Conservation (phyloP, 2,888 invertebrate species). For the Cotesia congregata region DNA sequence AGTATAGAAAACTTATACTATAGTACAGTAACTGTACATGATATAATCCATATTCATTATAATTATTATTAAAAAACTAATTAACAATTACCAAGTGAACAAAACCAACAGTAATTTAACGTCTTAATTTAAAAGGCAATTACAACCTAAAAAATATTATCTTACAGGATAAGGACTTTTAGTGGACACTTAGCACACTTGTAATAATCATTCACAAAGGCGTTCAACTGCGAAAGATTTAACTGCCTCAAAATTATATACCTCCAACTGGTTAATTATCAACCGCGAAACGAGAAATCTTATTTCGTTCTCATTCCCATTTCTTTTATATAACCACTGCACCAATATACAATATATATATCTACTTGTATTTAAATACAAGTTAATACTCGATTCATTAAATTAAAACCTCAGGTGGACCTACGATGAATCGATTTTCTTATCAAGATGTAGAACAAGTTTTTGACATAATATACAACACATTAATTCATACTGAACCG, state of each 20-base stretch:
- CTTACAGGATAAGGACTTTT: background rate
- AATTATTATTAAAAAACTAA: no score
- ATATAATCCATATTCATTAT: no score
- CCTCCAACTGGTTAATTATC: conserved; percentile 29
- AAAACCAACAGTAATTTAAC: background rate
- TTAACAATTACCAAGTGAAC: background rate
- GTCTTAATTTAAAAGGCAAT: no score
- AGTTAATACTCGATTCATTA: background rate
- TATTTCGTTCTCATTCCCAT: background rate
- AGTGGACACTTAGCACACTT: conserved; percentile 16
- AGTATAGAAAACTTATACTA: no score
- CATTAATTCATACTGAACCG: background rate
- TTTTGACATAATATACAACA: conserved; percentile 10
- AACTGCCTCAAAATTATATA: conserved; percentile 30
- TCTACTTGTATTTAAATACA: no score
- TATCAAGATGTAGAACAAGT: conserved; percentile 2
- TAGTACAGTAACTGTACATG: no score
- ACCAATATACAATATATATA: background rate
- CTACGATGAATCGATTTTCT: conserved; percentile 4
- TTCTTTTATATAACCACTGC: background rate
- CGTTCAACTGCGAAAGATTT: conserved; percentile 26
- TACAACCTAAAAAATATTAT: no score
- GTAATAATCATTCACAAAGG: conserved; percentile 19
- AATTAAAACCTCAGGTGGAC: background rate
- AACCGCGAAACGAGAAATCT: conserved; percentile 29